phyloP scores from a whole-genome alignment of 2,113 vertebrate genomes.

The Peromyscus polionotus region DNA sequence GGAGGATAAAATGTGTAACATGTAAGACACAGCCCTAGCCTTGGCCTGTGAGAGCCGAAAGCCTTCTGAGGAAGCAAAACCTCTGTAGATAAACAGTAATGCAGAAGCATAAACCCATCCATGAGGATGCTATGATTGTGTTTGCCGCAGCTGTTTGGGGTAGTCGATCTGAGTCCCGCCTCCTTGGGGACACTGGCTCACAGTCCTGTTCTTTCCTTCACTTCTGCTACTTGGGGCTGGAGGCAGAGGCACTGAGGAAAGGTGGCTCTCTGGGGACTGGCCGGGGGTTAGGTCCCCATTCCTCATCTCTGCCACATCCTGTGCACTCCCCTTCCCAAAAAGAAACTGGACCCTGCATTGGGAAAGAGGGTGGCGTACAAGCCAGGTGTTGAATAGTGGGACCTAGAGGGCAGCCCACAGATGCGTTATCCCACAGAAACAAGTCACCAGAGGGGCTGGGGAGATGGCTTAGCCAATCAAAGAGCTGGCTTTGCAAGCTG shows the following conservation, averaged over 20 bases:
- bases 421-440: too few relatives aligned
- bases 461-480: background rate
- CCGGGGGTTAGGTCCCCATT: background rate
- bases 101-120: background rate
- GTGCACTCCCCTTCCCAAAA: too few relatives aligned
- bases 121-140: background rate
- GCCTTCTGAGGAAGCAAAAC: background rate
- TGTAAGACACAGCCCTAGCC: background rate
- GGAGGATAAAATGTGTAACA: accelerated
- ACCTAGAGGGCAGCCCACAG: background rate
- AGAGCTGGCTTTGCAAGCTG: background rate
- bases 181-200: background rate
- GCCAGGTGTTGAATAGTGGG: too few relatives aligned
- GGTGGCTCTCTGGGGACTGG: accelerated
- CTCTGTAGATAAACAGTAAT: background rate
- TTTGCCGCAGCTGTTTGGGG: background rate
- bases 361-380: background rate
- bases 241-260: accelerated
- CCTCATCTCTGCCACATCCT: background rate
- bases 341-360: background rate
- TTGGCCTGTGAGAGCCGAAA: too few relatives aligned
- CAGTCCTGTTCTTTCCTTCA: too few relatives aligned
- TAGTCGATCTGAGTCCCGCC: accelerated
- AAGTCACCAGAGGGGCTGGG: background rate
- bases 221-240: accelerated